A percentile compares a stretch with the other conserved stretches of the same genome.
Conservation (phyloP, 35 echinoderm and acorn worm genomes). For the Acanthaster planci region DNA sequence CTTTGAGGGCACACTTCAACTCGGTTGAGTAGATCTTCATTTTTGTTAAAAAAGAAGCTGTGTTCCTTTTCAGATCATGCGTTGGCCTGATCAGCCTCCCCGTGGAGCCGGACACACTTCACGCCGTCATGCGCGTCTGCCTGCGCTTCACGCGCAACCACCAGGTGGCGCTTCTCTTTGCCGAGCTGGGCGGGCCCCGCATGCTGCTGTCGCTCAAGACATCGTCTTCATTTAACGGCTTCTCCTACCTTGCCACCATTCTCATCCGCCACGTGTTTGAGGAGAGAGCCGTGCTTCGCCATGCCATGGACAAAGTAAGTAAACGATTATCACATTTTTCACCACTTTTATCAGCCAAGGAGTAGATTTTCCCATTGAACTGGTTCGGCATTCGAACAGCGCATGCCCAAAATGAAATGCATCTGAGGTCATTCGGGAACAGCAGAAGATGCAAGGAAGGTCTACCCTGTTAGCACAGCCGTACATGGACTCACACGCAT, state of each 20-base stretch:
- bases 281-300: slow-evolving; percentile 64
- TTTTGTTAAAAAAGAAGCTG: too few species aligned
- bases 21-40: too few species aligned
- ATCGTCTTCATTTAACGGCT: slow-evolving; percentile 79
- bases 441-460: too few species aligned
- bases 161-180: slow-evolving; percentile 79
- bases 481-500: too few species aligned
- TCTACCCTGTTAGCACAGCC: too few species aligned
- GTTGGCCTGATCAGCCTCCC: slow-evolving; percentile 91
- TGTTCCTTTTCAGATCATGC: slow-evolving; percentile 56
- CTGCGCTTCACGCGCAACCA: slow-evolving; percentile 96
- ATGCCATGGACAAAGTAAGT: slow-evolving; percentile 93
- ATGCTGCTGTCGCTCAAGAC: slow-evolving; percentile 80
- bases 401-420: too few species aligned
- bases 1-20: too few species aligned
- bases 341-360: too few species aligned
- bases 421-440: too few species aligned
- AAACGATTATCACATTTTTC: too few species aligned
- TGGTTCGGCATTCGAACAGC: too few species aligned
- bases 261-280: slow-evolving; percentile 96
- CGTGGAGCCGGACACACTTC: slow-evolving; percentile 93
- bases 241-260: slow-evolving; percentile 76
- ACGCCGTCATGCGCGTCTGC: slow-evolving; percentile 86
- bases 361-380: too few species aligned
- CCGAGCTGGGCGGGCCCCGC: slow-evolving; percentile 82